Conservation (phyloP, 1,140 invertebrate genomes). For the Agrypnia vestita region DNA sequence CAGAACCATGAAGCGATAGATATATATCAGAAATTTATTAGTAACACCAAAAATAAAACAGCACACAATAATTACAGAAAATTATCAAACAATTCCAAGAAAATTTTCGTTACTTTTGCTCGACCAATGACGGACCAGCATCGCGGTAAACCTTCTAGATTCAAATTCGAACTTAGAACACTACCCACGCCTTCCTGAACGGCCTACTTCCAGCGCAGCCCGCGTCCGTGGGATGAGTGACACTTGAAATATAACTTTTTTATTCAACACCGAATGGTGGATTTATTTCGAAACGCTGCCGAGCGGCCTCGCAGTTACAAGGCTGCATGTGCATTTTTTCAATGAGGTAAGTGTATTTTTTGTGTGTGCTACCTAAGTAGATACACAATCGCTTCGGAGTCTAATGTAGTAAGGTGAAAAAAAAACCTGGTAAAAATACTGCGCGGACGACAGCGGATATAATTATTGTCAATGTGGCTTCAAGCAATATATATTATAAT, state of each 20-base stretch:
- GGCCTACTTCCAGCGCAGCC: constrained; percentile 15
- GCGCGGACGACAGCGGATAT: no score
- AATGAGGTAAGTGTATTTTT: background rate
- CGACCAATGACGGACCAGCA: background rate
- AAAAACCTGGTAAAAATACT: no score
- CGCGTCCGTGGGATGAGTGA: constrained; percentile 12
- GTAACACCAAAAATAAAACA: constrained; percentile 7
- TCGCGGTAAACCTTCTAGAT: constrained; percentile 18
- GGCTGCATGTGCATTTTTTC: constrained; percentile 32
- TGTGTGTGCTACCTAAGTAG: no score
- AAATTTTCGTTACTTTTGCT: background rate
- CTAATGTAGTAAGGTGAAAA: no score
- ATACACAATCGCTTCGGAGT: no score
- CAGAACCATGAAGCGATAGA: constrained; percentile 1
- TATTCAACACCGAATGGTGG: constrained; percentile 5
- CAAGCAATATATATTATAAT: no score
- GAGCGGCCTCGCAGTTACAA: constrained; percentile 5
- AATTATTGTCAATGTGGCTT: no score
- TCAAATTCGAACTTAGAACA: constrained; percentile 9
- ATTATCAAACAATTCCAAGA: background rate
- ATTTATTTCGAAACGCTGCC: constrained; percentile 28
- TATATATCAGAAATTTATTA: constrained; percentile 10
- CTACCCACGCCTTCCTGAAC: constrained; percentile 28
- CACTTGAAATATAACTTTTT: constrained; percentile 25
- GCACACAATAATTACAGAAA: background rate